Evolutionary conservation across 2,113 vertebrate genomes (phyloP).

Genomic region (Tetrax tetrax): DNA sequence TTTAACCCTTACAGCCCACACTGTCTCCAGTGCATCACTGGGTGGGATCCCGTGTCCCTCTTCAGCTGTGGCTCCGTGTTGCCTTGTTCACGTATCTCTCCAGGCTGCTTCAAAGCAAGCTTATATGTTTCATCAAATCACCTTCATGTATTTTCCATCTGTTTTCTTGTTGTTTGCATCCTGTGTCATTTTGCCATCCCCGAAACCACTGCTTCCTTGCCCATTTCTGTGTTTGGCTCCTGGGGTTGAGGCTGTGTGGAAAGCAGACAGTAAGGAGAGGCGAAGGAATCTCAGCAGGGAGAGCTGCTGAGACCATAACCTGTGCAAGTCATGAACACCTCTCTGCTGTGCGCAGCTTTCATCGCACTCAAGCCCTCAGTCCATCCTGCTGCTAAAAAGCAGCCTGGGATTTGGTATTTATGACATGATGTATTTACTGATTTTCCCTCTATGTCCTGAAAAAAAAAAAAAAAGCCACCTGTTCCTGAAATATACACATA

Average conservation of each 20-base stretch:
- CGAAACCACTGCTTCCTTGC: not conserved
- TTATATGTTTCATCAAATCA: not conserved
- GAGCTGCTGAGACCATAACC: not conserved
- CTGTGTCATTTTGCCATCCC: rapidly evolving
- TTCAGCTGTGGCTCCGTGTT: not conserved
- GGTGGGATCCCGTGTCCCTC: not conserved
- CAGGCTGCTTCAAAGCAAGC: not conserved
- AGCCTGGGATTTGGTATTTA: not conserved
- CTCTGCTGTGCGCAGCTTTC: not conserved
- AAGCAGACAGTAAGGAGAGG: not conserved
- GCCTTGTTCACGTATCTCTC: not conserved
- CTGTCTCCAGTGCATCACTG: not conserved
- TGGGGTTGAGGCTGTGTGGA: not conserved
- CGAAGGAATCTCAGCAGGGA: not conserved
- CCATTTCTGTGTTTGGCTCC: not conserved
- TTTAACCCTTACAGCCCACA: not conserved
- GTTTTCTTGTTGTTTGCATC: not conserved
- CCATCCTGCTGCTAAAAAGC: not conserved
- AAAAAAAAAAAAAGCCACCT: not conserved
- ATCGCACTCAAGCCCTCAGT: rapidly evolving
- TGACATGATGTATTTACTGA: not conserved
- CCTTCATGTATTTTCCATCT: not conserved
- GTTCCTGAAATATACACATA: not conserved
- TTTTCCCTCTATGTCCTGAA: not conserved
- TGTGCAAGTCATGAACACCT: not conserved